Percentiles rank a stretch among this genome's conserved stretches.
These are phyloP conservation scores for Zenarchopterus dispar DNA, from an alignment of 2,797 vertebrate genomes.

Conservation along the genomic window DNA sequence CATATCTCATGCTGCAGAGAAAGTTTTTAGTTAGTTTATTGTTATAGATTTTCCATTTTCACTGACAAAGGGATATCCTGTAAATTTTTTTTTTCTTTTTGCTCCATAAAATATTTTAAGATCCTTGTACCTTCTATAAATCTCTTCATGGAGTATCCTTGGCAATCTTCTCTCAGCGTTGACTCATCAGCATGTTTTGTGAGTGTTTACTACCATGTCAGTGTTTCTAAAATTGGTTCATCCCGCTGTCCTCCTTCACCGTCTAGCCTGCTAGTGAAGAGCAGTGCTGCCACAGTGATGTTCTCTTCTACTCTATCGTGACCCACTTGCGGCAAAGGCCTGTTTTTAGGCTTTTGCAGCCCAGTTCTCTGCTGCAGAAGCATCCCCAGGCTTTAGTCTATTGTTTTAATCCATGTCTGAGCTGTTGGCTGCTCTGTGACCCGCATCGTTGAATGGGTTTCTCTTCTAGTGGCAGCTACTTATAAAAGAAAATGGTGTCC, in stretches of 20 bases:
- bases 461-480: not conserved
- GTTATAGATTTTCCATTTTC: no score
- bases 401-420: conserved; percentile 58
- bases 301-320: conserved; percentile 54
- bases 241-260: conserved; percentile 27
- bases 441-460: conserved; percentile 4
- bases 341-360: conserved; percentile 44
- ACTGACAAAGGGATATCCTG: no score
- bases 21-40: no score
- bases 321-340: conserved; percentile 63
- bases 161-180: conserved; percentile 3
- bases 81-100: no score
- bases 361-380: conserved; percentile 37
- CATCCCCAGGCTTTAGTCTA: conserved; percentile 21
- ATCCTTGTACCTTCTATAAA: no score
- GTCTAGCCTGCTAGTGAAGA: conserved; percentile 18
- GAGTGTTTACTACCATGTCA: conserved; percentile 1
- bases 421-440: conserved; percentile 20
- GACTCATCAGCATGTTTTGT: conserved; percentile 14
- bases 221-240: conserved; percentile 56
- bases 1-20: not conserved
- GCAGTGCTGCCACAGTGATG: conserved; percentile 14
- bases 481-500: not conserved
- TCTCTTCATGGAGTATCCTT: conserved; percentile 13
- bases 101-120: no score